Conservation (phyloP, 2,888 invertebrate genomes). For the Chromoteleia sp. region DNA sequence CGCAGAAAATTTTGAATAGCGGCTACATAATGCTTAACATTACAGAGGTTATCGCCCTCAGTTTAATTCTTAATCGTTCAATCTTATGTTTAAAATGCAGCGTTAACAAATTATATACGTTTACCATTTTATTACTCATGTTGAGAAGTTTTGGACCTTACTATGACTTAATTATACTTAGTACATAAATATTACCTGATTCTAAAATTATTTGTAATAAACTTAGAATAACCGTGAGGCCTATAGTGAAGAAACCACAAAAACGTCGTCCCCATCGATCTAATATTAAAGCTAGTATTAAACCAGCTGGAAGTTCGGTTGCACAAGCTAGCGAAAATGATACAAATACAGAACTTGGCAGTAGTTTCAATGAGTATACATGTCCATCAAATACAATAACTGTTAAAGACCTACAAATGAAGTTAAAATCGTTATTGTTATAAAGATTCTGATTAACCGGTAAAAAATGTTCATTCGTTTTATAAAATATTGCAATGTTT, state of each 20-base stretch:
- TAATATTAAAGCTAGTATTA: slow-evolving; percentile 90
- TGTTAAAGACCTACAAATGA: slow-evolving; percentile 88
- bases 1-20: no score
- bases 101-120: no score
- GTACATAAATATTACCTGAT: slow-evolving; percentile 73
- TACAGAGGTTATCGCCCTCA: no score
- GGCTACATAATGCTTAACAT: no score
- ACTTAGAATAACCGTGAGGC: slow-evolving; percentile 91
- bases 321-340: slow-evolving; percentile 94
- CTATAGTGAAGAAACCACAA: slow-evolving; percentile 92
- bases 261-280: slow-evolving; percentile 94
- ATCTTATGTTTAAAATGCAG: no score
- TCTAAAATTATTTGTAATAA: slow-evolving; percentile 83
- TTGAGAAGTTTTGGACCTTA: no score
- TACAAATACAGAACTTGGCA: slow-evolving; percentile 92
- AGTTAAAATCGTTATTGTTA: neutral
- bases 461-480: no score
- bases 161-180: slow-evolving; percentile 2
- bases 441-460: no score
- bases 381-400: slow-evolving; percentile 94
- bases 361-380: slow-evolving; percentile 93
- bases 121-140: no score
- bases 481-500: no score
- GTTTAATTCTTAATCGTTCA: no score
- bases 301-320: slow-evolving; percentile 93